phyloP scores from a whole-genome alignment of 2,888 invertebrate genomes.

The Poecilus cupreus region DNA sequence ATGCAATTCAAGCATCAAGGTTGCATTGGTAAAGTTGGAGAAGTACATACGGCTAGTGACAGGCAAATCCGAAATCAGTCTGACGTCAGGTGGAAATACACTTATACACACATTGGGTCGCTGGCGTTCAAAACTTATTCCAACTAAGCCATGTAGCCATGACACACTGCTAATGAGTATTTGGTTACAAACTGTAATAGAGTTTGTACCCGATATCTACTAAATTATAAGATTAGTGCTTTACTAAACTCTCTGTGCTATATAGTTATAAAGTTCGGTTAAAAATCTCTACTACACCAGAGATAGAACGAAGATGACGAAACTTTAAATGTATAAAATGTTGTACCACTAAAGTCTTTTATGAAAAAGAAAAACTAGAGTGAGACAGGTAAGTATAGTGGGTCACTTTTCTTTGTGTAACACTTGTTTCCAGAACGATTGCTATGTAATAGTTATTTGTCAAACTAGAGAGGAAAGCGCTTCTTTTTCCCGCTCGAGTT shows the following conservation, averaged over 20 bases:
- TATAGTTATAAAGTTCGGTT: not conserved
- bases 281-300: not conserved
- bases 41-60: not conserved
- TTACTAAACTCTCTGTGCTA: slow-evolving; percentile 5
- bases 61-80: not conserved
- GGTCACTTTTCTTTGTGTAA: no score
- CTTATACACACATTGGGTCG: not conserved
- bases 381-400: no score
- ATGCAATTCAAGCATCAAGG: slow-evolving; percentile 9
- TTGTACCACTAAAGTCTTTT: no score
- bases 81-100: slow-evolving; percentile 22
- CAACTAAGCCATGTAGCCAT: slow-evolving; percentile 39
- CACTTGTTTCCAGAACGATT: no score
- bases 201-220: slow-evolving; percentile 39
- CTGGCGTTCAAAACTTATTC: slow-evolving; percentile 16
- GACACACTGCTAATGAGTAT: slow-evolving; percentile 50
- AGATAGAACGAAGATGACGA: no score
- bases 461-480: no score
- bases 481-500: no score
- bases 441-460: no score
- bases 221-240: slow-evolving; percentile 43
- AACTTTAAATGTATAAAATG: not conserved
- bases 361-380: no score
- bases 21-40: not conserved
- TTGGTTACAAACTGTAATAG: slow-evolving; percentile 29